These are phyloP conservation scores for Melanostoma mellinum DNA, from an alignment of 2,888 invertebrate genomes.

Conservation along the genomic window DNA sequence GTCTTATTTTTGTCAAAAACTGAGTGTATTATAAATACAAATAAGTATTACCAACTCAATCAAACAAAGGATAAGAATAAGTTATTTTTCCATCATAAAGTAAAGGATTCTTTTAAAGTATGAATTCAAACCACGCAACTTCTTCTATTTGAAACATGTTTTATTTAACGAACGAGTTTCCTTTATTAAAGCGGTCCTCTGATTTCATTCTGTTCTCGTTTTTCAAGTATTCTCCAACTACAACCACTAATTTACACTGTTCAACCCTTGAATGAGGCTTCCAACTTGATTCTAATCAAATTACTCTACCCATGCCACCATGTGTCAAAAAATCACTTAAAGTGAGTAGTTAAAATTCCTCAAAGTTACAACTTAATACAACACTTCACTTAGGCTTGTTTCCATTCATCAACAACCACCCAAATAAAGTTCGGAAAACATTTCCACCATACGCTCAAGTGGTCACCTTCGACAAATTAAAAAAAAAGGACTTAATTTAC, in stretches of 20 bases:
- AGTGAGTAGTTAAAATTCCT: slow-evolving; percentile 14
- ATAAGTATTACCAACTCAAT: too few species aligned
- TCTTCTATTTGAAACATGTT: too few species aligned
- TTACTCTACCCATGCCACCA: slow-evolving; percentile 43
- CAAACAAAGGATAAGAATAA: too few species aligned
- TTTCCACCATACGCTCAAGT: slow-evolving; percentile 68
- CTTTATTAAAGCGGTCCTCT: too few species aligned
- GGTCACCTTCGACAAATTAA: slow-evolving; percentile 65
- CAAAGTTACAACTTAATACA: slow-evolving; percentile 21
- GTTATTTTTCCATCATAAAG: too few species aligned
- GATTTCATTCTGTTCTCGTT: too few species aligned
- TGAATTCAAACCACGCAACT: too few species aligned
- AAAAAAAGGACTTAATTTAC: slow-evolving; percentile 68
- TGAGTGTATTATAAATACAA: too few species aligned
- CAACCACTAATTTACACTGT: neutral
- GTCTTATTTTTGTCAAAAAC: too few species aligned
- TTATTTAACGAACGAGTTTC: too few species aligned
- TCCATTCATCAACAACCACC: slow-evolving; percentile 38
- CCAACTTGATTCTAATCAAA: slow-evolving; percentile 47
- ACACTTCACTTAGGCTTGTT: slow-evolving; percentile 16
- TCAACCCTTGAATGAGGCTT: neutral
- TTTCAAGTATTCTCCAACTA: too few species aligned
- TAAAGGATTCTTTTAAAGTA: too few species aligned
- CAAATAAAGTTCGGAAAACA: slow-evolving; percentile 47
- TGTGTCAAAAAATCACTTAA: slow-evolving; percentile 43